phyloP scores from a whole-genome alignment of 2,797 vertebrate genomes.

The Falco naumanni region DNA sequence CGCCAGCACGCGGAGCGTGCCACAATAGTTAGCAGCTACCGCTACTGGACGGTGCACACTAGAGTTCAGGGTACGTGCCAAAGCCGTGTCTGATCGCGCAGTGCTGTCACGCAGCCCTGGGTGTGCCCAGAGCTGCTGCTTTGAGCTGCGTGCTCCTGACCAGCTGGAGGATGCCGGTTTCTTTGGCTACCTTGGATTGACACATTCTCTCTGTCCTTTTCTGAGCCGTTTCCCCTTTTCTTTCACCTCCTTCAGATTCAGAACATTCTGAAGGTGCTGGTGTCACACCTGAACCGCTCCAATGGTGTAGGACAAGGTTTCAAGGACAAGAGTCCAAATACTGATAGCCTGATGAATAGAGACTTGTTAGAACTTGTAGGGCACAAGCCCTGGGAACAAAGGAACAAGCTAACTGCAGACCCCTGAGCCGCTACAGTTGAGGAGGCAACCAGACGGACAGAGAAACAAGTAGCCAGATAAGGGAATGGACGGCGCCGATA shows the following conservation, averaged over 20 bases:
- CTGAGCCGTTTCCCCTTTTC: conserved; percentile 71
- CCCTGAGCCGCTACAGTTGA: too few species aligned
- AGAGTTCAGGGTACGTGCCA: background rate
- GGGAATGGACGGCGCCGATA: too few species aligned
- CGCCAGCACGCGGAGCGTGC: background rate
- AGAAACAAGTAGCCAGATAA: too few species aligned
- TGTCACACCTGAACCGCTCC: conserved; percentile 91
- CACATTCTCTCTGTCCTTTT: conserved; percentile 65
- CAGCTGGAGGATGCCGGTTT: background rate
- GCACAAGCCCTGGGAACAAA: too few species aligned
- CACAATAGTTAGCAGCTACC: background rate
- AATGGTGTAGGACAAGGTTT: conserved; percentile 95
- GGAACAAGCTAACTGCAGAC: too few species aligned
- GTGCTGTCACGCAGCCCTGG: background rate
- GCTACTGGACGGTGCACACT: background rate
- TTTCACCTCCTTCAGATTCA: conserved; percentile 91
- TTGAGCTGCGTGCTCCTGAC: background rate
- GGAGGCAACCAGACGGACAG: too few species aligned
- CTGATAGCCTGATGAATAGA: too few species aligned
- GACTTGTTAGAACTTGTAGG: too few species aligned
- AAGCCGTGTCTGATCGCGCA: background rate
- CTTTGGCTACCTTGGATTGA: conserved; percentile 34
- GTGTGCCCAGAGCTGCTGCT: background rate
- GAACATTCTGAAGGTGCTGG: conserved; percentile 96
- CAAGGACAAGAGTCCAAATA: too few species aligned